Base-by-base conservation (phyloP, 1,140 invertebrate species). In the Antheraea mylitta region DNA sequence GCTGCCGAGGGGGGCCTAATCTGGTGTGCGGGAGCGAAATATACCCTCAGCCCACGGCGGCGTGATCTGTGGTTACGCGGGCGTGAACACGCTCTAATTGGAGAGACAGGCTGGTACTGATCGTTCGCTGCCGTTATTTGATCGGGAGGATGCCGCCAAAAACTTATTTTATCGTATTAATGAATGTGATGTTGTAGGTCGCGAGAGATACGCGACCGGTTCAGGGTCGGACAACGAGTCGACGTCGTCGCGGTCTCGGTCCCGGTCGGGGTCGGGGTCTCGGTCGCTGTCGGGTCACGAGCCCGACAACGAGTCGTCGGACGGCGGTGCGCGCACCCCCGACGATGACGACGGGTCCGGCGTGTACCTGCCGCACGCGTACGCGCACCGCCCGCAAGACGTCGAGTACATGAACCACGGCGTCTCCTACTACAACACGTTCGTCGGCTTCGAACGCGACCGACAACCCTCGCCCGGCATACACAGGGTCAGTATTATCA, bases 301-400 rank as follows among this genome's bases (percentile, higher is more conserved):
- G 82, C 94, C 95, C 36, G 95, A 95, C 79, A 95, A 95, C 87
- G 94, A 95, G 88, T 94, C 95, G 78, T 95, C 95, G 0, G 95
- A 95, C 86, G 93, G 95, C 79, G 92, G 94, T 71, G 95, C 94
- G 0, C 93, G 95, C 69, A 94, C 94, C 48, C 94, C 94, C 66
- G 94, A 94, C 73, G 93, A 93, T 64, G 87, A 91, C 73, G 87
- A 90, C 77, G 89, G 87, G 48, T 91, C 89, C 18, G 89, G 89
- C 48, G 87, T 90, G 11, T 95, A 95, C 74, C 86, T 95, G 75
- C 94, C 94, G 66, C 94, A 95, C 72, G 70, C 91, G 84, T 80
- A 89, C 89, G 71, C 88, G 69, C 75, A 72, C 45, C 64, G 71
- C 81, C 42, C 79, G 76, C 68, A 58, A 8, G 78, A 87, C 61